Percentiles rank a stretch among this genome's conserved stretches.
Evolutionary conservation across 1,140 invertebrate genomes (phyloP).

Genomic region (Hylaeus anthracinus): DNA sequence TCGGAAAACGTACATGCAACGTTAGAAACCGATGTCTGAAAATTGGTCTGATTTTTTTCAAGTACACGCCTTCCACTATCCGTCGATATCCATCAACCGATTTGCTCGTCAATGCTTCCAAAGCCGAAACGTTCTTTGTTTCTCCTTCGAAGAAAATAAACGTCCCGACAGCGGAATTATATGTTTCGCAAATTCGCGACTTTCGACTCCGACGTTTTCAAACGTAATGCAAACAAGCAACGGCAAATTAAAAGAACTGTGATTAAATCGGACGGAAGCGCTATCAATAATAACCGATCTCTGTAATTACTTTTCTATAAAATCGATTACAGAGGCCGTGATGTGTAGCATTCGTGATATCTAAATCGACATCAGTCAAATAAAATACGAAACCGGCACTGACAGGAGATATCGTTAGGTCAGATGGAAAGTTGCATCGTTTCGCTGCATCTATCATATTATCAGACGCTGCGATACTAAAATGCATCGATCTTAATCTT

Average conservation of each 20-base stretch:
- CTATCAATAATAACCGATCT: neutral
- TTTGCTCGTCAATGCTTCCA: neutral
- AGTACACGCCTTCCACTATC: neutral
- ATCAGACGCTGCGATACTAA: too few relatives aligned
- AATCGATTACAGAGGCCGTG: too few relatives aligned
- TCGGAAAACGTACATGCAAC: neutral
- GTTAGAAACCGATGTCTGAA: neutral
- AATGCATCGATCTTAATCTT: too few relatives aligned
- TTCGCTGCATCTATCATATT: too few relatives aligned
- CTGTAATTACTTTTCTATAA: too few relatives aligned
- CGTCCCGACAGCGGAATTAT: neutral
- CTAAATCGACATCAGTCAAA: too few relatives aligned
- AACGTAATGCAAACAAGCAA: neutral
- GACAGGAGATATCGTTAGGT: too few relatives aligned
- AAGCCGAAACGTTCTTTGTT: neutral
- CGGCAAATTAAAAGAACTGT: neutral
- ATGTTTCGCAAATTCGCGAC: neutral
- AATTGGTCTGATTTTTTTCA: neutral
- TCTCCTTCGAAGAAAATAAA: neutral
- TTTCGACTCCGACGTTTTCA: neutral
- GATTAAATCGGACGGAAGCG: neutral
- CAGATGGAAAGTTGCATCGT: too few relatives aligned
- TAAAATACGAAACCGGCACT: too few relatives aligned
- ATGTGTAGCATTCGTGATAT: too few relatives aligned
- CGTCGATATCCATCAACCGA: neutral